Evolutionary conservation across 2,797 vertebrate genomes (phyloP), one percentile per base, ranked within the genome.

Genomic region (Enteromius afrohamiltoni): DNA sequence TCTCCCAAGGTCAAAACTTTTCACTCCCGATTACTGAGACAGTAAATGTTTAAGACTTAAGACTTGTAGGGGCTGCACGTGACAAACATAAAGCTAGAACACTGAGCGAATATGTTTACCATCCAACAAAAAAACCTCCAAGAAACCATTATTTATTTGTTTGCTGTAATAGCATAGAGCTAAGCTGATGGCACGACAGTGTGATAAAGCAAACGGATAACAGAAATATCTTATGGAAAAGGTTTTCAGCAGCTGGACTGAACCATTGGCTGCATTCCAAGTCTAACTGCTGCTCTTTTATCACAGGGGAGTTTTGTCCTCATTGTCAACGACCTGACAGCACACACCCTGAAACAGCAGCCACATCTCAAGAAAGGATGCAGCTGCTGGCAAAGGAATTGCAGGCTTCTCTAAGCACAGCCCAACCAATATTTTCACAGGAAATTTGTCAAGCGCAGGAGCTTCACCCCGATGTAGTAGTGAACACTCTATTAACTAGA

Each of bases 321-420:
- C 81, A 85, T 84, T 88, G 86, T 85, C 82, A 83, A 73, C 40
- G 67, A 80, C 53, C 76, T 85, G 79, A 88, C 79, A 85, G 26
- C 69, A 79, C 73, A 85, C 78, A 83, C 71, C 62, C 76, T 60
- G 73, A 73, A 68, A 78, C 79, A 47, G 62, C 51, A 70, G 76
- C 51, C 60, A 76, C 68, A 85, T 84, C 80, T 87, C 83, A 89
- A 88, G 88, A 86, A 87, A 88, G 87, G 85, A 89, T 85, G 83
- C 87, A 82, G 86, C 85, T 86, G 85, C 82, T 77, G 64, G 55
- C 31, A 69, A 84, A 84, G 69, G 45, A 85, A 86, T 86, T 69
- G 75, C 29, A 82, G 75, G 16, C 55, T 76, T 79, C 55, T 68
- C 82, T 80, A 45, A 77, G 17, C 62, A 21, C 47, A 78, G 69